Percentiles rank a stretch among this genome's conserved stretches.
phyloP scores from a whole-genome alignment of 1,140 invertebrate species.

The Drosophila hydei region DNA sequence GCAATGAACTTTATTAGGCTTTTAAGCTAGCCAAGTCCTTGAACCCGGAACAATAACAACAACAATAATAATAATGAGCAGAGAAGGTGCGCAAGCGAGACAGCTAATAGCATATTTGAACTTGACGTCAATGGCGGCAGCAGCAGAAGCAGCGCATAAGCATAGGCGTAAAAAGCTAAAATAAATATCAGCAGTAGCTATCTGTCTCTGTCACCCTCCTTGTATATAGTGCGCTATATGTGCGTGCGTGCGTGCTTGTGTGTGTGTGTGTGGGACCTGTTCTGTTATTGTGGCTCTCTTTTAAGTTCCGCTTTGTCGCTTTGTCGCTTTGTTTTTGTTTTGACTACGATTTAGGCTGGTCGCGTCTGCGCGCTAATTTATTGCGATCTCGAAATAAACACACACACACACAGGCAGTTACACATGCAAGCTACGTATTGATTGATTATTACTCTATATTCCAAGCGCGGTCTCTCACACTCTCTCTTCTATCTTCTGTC shows the following conservation, averaged over 20 bases:
- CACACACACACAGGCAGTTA: not conserved
- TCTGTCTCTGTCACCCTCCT: slow-evolving; percentile 13
- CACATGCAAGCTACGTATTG: not conserved
- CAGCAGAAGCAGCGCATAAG: slow-evolving; percentile 25
- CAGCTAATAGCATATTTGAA: slow-evolving; percentile 43
- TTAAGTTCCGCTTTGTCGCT: slow-evolving; percentile 50
- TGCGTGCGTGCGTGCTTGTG: slow-evolving; percentile 12
- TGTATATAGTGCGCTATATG: not conserved
- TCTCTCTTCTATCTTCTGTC: slow-evolving; percentile 14
- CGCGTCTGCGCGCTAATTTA: slow-evolving; percentile 66
- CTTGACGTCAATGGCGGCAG: slow-evolving; percentile 69
- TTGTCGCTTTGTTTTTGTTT: slow-evolving; percentile 13
- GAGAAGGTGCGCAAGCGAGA: slow-evolving; percentile 22
- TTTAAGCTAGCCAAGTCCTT: slow-evolving; percentile 70
- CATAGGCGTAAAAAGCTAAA: slow-evolving; percentile 38
- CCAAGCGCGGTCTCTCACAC: slow-evolving; percentile 1
- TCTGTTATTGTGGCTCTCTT: slow-evolving; percentile 22
- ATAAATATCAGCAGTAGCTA: slow-evolving; percentile 20
- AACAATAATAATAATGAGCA: slow-evolving; percentile 21
- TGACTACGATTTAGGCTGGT: slow-evolving; percentile 11
- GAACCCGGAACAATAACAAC: slow-evolving; percentile 63
- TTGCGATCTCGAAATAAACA: slow-evolving; percentile 54
- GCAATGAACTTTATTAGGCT: slow-evolving; percentile 79
- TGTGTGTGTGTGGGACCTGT: slow-evolving; percentile 29
- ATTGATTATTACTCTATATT: slow-evolving; percentile 21